Conservation (phyloP, 2,888 invertebrate genomes). For the Eupithecia subumbrata region DNA sequence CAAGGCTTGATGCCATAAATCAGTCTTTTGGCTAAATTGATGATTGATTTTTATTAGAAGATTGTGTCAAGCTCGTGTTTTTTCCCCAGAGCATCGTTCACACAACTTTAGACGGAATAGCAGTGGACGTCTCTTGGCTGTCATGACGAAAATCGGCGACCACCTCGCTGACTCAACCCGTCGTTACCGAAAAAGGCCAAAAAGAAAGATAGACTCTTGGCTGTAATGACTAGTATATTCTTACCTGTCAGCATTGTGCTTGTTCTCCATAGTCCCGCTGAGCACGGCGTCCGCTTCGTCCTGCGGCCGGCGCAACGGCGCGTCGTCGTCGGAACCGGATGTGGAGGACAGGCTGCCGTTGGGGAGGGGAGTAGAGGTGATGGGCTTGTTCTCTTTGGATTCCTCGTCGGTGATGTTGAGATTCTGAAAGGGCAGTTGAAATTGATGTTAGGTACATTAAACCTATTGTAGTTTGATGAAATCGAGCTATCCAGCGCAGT, state of each 20-base stretch:
- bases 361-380: constrained; percentile 75
- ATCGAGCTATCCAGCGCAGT: no score
- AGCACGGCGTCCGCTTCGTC: constrained; percentile 58
- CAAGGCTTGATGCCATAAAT: no score
- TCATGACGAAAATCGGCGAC: background rate
- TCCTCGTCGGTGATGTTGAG: constrained; percentile 80
- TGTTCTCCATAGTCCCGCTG: constrained; percentile 57
- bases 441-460: background rate
- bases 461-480: no score
- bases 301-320: constrained; percentile 66
- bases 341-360: constrained; percentile 67
- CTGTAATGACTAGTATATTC: no score
- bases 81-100: no score
- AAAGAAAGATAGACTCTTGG: no score
- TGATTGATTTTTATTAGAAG: no score
- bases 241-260: constrained; percentile 62
- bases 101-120: no score
- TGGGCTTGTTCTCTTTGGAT: constrained; percentile 80
- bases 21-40: no score
- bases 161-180: no score
- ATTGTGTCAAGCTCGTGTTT: no score
- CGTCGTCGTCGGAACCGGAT: constrained; percentile 73
- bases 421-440: constrained; percentile 49
- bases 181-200: no score
- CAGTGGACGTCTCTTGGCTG: background rate